Evolutionary conservation across 2,888 invertebrate species (phyloP).

Genomic region (Synergus itoensis): DNA sequence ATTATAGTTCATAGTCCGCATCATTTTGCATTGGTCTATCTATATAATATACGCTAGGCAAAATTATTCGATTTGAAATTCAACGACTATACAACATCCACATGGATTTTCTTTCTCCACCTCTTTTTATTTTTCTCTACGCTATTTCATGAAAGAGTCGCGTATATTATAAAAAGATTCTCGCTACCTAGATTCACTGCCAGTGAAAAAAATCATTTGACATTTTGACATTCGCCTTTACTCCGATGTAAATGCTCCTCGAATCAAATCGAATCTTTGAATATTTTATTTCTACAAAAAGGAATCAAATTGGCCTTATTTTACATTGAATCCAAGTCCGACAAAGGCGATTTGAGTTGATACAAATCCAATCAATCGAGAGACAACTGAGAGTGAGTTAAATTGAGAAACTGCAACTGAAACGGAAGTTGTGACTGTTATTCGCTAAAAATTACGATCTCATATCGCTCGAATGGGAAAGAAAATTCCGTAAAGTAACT

Average conservation of each 20-base stretch:
- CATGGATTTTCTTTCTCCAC: slow-evolving; percentile 37
- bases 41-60: slow-evolving; percentile 11
- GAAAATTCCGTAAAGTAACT: slow-evolving; percentile 58
- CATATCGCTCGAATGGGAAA: slow-evolving; percentile 44
- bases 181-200: slow-evolving; percentile 58
- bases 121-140: slow-evolving; percentile 47
- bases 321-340: slow-evolving; percentile 3
- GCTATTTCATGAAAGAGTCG: slow-evolving; percentile 62
- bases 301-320: neutral
- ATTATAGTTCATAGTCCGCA: slow-evolving; percentile 6
- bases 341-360: slow-evolving; percentile 11
- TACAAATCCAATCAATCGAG: neutral
- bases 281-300: slow-evolving; percentile 1
- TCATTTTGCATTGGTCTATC: slow-evolving; percentile 33
- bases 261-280: neutral
- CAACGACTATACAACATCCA: slow-evolving; percentile 37
- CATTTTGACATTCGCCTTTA: slow-evolving; percentile 45
- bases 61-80: slow-evolving; percentile 30
- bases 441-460: slow-evolving; percentile 31
- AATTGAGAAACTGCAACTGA: slow-evolving; percentile 29
- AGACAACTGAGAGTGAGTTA: slow-evolving; percentile 32
- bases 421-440: slow-evolving; percentile 32
- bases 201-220: slow-evolving; percentile 54
- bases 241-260: slow-evolving; percentile 2
- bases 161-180: slow-evolving; percentile 66